phyloP scores from a whole-genome alignment of 2,888 invertebrate genomes.

The Torymus aiolomorphi region DNA sequence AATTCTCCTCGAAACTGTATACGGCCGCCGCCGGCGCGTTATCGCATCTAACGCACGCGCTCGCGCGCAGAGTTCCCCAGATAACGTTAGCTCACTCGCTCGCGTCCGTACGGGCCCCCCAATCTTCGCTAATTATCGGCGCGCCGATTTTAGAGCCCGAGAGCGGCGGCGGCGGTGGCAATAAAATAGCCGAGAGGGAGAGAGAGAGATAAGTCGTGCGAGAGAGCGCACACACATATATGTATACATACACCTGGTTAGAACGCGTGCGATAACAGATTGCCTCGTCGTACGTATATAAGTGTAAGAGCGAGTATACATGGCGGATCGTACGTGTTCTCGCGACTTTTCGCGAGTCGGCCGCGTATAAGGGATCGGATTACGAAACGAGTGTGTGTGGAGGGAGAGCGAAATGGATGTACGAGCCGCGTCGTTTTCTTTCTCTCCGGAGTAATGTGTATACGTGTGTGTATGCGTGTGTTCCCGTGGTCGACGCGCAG shows the following conservation, averaged over 20 bases:
- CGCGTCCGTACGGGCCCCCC: background rate
- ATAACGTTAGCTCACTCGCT: background rate
- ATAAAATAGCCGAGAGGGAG: slow-evolving; percentile 12
- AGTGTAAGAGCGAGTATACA: background rate
- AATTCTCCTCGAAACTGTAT: background rate
- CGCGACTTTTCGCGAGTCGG: slow-evolving; percentile 6
- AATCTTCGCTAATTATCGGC: slow-evolving; percentile 29
- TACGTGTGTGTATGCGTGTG: background rate
- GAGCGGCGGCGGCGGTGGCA: background rate
- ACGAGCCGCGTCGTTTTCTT: background rate
- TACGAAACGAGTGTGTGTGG: slow-evolving; percentile 12
- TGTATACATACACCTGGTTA: background rate
- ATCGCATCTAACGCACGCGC: too few relatives aligned
- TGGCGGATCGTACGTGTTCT: background rate
- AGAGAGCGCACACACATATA: too few relatives aligned
- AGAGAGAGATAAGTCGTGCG: slow-evolving; percentile 17
- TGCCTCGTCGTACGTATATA: background rate
- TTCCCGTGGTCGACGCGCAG: slow-evolving; percentile 23
- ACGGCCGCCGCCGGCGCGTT: too few relatives aligned
- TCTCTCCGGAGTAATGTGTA: background rate
- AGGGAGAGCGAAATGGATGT: slow-evolving; percentile 48
- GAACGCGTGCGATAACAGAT: slow-evolving; percentile 10
- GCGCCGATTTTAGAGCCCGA: slow-evolving; percentile 13
- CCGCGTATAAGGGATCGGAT: slow-evolving; percentile 42
- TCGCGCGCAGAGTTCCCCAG: background rate